Conservation (phyloP, 2,888 invertebrate species). For the Harpagoxenus sublaevis region DNA sequence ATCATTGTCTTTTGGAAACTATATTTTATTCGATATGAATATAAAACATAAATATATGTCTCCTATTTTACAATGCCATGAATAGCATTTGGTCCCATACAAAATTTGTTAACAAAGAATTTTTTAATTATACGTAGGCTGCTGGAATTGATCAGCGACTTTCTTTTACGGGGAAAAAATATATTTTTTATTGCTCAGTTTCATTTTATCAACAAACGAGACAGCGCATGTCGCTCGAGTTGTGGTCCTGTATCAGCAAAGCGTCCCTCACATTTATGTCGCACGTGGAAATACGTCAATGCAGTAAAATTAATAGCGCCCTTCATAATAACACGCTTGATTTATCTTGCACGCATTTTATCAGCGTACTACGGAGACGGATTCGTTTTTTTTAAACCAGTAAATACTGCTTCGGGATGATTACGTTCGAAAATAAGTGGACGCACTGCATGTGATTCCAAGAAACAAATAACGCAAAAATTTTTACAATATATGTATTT, state of each 20-base stretch:
- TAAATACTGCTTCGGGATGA: conserved; percentile 25
- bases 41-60: background rate
- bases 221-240: background rate
- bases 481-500: conserved; percentile 4
- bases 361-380: conserved; percentile 1
- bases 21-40: background rate
- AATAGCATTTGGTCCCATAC: background rate
- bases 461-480: background rate
- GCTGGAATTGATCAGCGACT: background rate
- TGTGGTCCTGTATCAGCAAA: conserved; percentile 26
- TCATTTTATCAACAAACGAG: conserved; percentile 20
- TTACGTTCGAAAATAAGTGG: conserved; percentile 4
- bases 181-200: background rate
- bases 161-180: conserved; percentile 2
- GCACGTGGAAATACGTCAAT: conserved; percentile 54
- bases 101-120: background rate
- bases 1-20: background rate
- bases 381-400: conserved; percentile 16
- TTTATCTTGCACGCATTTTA: conserved; percentile 51
- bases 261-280: conserved; percentile 31
- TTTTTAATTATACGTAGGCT: background rate
- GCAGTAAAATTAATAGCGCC: conserved; percentile 52
- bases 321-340: conserved; percentile 56
- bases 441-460: background rate
- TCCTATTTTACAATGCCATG: background rate